A percentile compares a stretch with the other conserved stretches of the same genome.
Evolutionary conservation across 2,113 vertebrate genomes (phyloP).

Genomic region (Corythoichthys haematopterus): DNA sequence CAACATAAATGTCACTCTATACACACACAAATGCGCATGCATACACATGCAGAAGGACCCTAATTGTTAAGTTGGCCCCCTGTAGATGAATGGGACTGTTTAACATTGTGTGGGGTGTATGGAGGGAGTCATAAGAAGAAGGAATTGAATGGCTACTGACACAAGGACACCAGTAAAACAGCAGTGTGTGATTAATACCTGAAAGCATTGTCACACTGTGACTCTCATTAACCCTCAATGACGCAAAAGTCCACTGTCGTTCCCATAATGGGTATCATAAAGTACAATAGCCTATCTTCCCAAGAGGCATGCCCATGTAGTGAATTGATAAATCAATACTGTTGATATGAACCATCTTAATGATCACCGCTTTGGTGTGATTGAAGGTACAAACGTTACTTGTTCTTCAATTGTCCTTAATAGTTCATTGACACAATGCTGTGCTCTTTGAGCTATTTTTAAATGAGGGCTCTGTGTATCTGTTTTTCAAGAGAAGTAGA

Average conservation of each 20-base stretch:
- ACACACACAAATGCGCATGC: slow-evolving; percentile 4
- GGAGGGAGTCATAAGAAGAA: no score
- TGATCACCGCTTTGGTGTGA: slow-evolving; percentile 5
- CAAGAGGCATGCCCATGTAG: neutral
- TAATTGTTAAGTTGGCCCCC: slow-evolving; percentile 48
- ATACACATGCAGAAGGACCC: neutral
- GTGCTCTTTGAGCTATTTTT: neutral
- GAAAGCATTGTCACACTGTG: slow-evolving; percentile 24
- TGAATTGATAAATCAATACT: slow-evolving; percentile 30
- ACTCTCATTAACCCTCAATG: slow-evolving; percentile 53
- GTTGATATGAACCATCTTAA: neutral
- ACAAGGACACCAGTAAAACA: slow-evolving; percentile 33
- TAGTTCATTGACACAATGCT: neutral
- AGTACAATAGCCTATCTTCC: slow-evolving; percentile 15
- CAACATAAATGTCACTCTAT: slow-evolving; percentile 34
- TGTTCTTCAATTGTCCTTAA: neutral
- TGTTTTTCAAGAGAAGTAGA: neutral
- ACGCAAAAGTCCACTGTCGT: slow-evolving; percentile 17
- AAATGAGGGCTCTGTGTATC: neutral
- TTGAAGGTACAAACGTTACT: neutral
- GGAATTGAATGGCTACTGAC: no score
- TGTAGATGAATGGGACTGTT: slow-evolving; percentile 50
- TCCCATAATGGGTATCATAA: slow-evolving; percentile 20
- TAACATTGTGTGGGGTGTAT: slow-evolving; percentile 52
- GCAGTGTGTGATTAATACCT: slow-evolving; percentile 44